Evolutionary conservation across 2,113 vertebrate species (phyloP).

Genomic region (Seriola aureovittata): DNA sequence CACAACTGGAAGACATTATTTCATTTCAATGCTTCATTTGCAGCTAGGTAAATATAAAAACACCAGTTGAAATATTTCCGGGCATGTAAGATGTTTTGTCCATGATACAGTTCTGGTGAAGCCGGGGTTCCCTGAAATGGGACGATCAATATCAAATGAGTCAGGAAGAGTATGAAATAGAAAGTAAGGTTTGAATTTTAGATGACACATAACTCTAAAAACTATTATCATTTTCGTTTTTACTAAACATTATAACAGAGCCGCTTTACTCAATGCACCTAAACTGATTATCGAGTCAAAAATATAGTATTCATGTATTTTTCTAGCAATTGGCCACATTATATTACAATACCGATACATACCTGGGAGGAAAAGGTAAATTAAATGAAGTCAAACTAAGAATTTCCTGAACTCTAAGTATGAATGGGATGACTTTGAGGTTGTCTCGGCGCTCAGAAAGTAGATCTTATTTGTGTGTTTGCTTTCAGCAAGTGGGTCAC

Average conservation of each 20-base stretch:
- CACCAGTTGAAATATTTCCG: constrained; percentile 65
- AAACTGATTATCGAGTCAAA: background rate
- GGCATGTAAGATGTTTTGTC: constrained; percentile 47
- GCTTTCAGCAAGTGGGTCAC: constrained; percentile 77
- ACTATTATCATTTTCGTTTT: background rate
- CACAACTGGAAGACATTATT: constrained; percentile 79
- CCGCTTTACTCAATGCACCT: background rate
- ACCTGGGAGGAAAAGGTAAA: background rate
- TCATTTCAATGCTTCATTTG: constrained; percentile 79
- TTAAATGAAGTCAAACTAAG: constrained; percentile 24
- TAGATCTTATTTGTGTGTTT: constrained; percentile 66
- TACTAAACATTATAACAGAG: background rate
- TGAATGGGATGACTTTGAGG: background rate
- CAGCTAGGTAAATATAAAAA: constrained; percentile 76
- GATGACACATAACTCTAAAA: background rate
- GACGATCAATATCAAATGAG: background rate
- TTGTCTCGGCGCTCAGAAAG: constrained; percentile 17
- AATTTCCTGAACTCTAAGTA: constrained; percentile 11
- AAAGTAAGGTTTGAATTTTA: background rate
- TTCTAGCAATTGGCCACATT: background rate
- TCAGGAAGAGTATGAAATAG: background rate
- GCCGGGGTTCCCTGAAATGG: constrained; percentile 14
- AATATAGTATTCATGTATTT: background rate
- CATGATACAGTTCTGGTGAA: constrained; percentile 23
- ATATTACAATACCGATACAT: background rate